Evolutionary conservation across 2,113 vertebrate genomes (phyloP), one percentile per base, ranked within the genome.

Genomic region (Alosa alosa): DNA sequence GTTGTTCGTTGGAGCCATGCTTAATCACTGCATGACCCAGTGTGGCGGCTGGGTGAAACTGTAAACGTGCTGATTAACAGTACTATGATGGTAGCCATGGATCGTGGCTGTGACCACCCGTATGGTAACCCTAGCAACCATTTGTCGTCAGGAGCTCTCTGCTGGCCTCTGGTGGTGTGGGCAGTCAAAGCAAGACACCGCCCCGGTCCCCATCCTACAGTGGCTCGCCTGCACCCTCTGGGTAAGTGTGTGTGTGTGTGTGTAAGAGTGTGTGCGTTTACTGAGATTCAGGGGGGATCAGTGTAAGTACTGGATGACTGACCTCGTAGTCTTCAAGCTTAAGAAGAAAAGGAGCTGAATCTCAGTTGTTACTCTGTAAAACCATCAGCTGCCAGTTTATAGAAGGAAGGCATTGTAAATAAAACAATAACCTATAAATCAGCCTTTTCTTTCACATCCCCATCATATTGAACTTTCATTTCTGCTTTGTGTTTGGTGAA

Each of bases 191-290:
- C 88, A 97, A 95, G 91, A 96, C 96, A 0, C 96, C 96, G 0
- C 97, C 98, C 22, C 97, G 96, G 36, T 99, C 97, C 0, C 96
- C 97, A 0, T 95, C 97, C 0, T 96, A 95, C 91, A 97, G 96
- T 86, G 93, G 95, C 36, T 97, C 97, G 55, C 96, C 96, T 0
- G 96, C 96, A 92, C 95, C 96, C 0, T 95, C 96, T 36, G 95
- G 97, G 98, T 99, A 95, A 94, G 93, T 13, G 13, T 55, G 41
- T 36, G 72, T 78, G 72, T 41, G 72, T 39, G 72, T 78, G 60
- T 11, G n/a, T 31, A 22, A 2, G 60, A 25, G 60, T 68, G 64
- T 72, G 64, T 72, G 25, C 13, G 46, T 64, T 68, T 52, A n/a
- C 31, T 83, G 82, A 22, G 52, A 25, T 64, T 64, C 4, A 64